Evolutionary conservation across 2,797 vertebrate genomes (phyloP), one percentile per base, ranked within the genome.

Genomic region (Coracias cyanogaster): DNA sequence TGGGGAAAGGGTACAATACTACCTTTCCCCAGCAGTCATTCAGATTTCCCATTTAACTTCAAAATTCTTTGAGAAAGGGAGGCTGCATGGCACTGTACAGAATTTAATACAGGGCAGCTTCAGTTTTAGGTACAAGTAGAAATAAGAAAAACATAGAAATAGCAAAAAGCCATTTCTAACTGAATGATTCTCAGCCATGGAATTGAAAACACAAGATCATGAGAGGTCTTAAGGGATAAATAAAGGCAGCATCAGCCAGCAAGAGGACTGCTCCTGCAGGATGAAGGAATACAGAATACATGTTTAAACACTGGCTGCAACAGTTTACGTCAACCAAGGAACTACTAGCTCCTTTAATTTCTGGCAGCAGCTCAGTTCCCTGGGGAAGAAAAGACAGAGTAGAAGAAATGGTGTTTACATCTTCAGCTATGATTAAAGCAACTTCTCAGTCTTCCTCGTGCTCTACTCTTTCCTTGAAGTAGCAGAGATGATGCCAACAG

Each of bases 201-300:
- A 90, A 78, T 77, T 92, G 62, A 92, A 95, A 79, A 77, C 54
- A 66, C 52, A 91, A 92, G 60, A 66, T 87, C 60, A 39, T 24
- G 39, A 95, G 22, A 82, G 26, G 43, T 82, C 84, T 89, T 80
- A 80, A 60, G 48, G 60, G 52, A 91, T 60, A 66, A 73, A 82
- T 18, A 28, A 58, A 89, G 48, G 28, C 48, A 41, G 25, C 13
- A 51, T 45, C 48, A 89, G 60, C 31, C 73, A 90, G 49, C 57
- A 81, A 80, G 15, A 77, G 9, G 8, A 16, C 35, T 52, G 43
- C 4, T 82, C 43, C 60, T 92, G 55, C 31, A 92, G 60, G 55
- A 85, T n/a, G 82, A 84, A 92, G 54, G 33, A 88, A 60, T 26
- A 62, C 26, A 1, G 6, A 48, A 46, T 58, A 83, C 6, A 12